phyloP scores from a whole-genome alignment of 2,797 vertebrate species.

The Rousettus madagascariensis region DNA sequence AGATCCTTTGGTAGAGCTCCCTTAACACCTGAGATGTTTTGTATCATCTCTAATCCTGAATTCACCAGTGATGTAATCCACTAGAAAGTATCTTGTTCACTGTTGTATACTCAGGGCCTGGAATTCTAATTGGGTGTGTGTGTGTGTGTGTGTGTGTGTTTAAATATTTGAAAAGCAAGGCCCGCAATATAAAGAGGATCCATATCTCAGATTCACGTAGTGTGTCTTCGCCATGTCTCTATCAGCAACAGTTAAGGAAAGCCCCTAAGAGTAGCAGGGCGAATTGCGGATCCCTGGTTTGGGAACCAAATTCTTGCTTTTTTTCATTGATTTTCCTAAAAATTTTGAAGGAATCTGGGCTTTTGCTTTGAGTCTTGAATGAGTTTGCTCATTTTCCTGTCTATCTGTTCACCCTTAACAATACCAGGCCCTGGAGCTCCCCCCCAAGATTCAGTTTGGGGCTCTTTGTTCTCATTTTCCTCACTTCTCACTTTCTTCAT shows the following conservation, averaged over 20 bases:
- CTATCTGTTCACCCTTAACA: neutral
- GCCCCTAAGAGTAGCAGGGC: neutral
- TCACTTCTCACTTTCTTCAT: neutral
- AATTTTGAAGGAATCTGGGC: neutral
- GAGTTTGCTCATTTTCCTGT: neutral
- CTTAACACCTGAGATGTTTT: rapidly evolving
- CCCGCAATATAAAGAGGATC: neutral
- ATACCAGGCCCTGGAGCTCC: neutral
- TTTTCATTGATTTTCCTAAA: neutral
- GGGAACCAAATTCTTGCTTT: neutral
- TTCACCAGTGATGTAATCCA: neutral
- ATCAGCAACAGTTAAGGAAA: neutral
- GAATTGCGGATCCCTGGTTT: neutral
- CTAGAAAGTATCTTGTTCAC: neutral
- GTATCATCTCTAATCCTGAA: neutral
- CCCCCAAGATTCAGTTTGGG: neutral
- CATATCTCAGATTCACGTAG: neutral
- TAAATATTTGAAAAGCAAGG: neutral
- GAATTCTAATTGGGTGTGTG: neutral
- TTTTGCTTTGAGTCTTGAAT: neutral
- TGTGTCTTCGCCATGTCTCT: neutral
- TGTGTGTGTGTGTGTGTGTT: no score
- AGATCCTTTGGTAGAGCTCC: neutral
- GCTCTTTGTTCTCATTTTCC: neutral
- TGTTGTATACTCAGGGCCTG: neutral